A percentile compares a stretch with the other conserved stretches of the same genome.
Evolutionary conservation across 2,888 invertebrate genomes (phyloP).

Genomic region (Harmothoe impar): DNA sequence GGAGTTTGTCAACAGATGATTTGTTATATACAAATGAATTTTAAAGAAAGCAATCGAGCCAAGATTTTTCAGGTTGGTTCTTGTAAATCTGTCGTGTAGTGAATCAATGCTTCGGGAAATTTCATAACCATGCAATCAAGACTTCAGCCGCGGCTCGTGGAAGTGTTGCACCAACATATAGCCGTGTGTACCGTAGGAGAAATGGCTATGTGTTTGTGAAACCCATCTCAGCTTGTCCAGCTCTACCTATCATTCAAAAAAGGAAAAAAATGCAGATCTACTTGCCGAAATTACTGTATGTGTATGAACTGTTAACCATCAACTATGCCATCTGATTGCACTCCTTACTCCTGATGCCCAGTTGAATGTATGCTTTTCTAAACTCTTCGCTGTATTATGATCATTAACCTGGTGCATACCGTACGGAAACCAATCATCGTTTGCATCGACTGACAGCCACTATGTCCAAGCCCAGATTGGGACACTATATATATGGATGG

Average conservation of each 20-base stretch:
- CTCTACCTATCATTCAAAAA: neutral
- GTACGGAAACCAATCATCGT: neutral
- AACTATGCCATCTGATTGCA: slow-evolving; percentile 11
- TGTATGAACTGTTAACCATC: neutral
- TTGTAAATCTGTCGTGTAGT: slow-evolving; percentile 6
- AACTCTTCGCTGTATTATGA: neutral
- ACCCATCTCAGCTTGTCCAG: neutral
- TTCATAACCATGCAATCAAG: neutral
- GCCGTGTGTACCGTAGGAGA: slow-evolving; percentile 38
- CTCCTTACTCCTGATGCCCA: slow-evolving; percentile 9
- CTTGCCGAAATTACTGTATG: slow-evolving; percentile 6
- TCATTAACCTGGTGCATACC: neutral
- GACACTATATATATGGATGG: too few species aligned
- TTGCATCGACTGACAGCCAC: neutral
- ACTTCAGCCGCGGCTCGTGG: neutral
- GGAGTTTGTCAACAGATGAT: slow-evolving; percentile 57
- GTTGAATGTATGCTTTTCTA: neutral
- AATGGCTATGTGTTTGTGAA: neutral
- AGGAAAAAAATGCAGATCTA: slow-evolving; percentile 25
- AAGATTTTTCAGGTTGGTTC: slow-evolving; percentile 26
- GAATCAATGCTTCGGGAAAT: neutral
- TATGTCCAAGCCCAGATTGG: too few species aligned
- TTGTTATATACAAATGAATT: slow-evolving; percentile 1
- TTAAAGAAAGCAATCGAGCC: slow-evolving; percentile 41
- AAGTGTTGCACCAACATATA: neutral